phyloP scores from a whole-genome alignment of 2,888 invertebrate species.

The Mongoloraphidia duomilia region DNA sequence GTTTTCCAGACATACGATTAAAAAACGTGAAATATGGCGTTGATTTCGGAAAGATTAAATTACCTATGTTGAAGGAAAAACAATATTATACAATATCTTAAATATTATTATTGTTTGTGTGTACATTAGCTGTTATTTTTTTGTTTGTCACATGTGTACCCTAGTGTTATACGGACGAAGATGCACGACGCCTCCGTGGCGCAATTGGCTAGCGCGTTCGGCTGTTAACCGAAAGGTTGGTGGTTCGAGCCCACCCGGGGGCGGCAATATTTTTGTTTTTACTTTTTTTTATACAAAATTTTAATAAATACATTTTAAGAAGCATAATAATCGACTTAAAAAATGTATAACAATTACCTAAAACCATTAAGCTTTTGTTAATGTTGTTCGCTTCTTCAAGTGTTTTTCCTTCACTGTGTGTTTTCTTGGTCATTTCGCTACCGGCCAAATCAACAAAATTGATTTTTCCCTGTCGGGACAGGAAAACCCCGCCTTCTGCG shows the following conservation, averaged over 20 bases:
- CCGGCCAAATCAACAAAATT: constrained; percentile 94
- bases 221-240: constrained; percentile 99
- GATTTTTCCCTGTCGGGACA: constrained; percentile 85
- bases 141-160: no score
- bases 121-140: no score
- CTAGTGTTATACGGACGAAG: no score
- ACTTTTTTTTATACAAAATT: neutral
- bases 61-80: no score
- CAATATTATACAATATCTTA: no score
- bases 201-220: constrained; percentile 96
- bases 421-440: constrained; percentile 92
- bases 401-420: constrained; percentile 73
- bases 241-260: constrained; percentile 96
- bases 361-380: constrained; percentile 86
- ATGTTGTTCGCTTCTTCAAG: constrained; percentile 92
- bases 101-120: no score
- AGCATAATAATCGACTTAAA: no score
- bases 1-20: no score
- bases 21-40: no score
- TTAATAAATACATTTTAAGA: no score
- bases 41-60: no score
- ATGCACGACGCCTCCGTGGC: constrained; percentile 57
- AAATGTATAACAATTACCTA: constrained; percentile 42
- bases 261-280: constrained; percentile 37
- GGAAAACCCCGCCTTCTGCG: constrained; percentile 66